Evolutionary conservation across 2,113 vertebrate species (phyloP), one percentile per base, ranked within the genome.

Genomic region (Mionectes macconnelli): DNA sequence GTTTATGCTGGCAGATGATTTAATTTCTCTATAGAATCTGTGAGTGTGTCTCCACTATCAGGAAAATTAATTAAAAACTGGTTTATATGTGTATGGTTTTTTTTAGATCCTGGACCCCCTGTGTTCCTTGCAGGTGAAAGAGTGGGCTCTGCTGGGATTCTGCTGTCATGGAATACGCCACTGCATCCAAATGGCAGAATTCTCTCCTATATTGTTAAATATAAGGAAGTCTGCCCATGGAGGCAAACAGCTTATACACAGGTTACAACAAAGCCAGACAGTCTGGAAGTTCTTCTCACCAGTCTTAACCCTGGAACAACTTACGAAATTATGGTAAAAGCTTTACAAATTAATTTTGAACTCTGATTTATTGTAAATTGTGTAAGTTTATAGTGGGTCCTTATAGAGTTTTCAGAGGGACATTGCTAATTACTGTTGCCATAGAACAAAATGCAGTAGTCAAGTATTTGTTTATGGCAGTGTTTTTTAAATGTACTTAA

Each of bases 201-300:
- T 89, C 56, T 98, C 13, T 98, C 97, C 49, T 99, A 99, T 42
- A 59, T 98, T 84, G 98, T 99, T 93, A 99, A 99, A 96, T 99
- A 99, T 89, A 99, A 98, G 93, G 99, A 99, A 90, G 98, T 99
- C 78, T 99, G 99, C 87, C 99, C 99, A 2, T 99, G 99, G 93
- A 98, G 98, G 23, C 98, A 99, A 93, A 62, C 98, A n/a, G 42
- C 42, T 55, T 99, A 99, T 77, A 99, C 98, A 37, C 98, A 98
- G 93, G 98, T 98, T 70, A 97, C 96, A 87, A 97, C 98, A 85
- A 98, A 95, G 64, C 96, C 98, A 60, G 98, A 99, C 24, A 98
- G 98, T 89, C 96, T 98, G 87, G 99, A 99, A 96, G 98, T 98
- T 85, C 98, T 99, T 83, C 98, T 99, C 45, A 99, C 98, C 73